Base-by-base conservation (phyloP, 1,140 invertebrate species). In the Ephestia elutella region DNA sequence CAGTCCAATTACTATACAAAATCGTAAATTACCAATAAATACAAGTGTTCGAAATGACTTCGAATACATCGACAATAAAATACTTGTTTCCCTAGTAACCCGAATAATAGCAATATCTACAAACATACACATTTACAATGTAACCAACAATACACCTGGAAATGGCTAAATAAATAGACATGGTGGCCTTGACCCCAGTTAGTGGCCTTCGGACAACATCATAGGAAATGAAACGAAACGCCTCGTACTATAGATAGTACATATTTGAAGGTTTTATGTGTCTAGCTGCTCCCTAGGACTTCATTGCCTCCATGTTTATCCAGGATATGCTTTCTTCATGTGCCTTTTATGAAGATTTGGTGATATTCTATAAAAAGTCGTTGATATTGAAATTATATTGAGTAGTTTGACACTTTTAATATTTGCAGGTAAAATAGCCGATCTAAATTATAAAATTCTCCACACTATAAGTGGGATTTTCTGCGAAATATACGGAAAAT, bases 121-220 rank as follows among this genome's bases (percentile, higher is more conserved):
- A 15, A 44, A 15, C 13, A 13, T 10, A 44, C 38, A 44, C 7
- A 44, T n/a, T 44, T 3, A 44, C 15, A 10, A 44, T 44, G 13
- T 44, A 44, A 44, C 38, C n/a, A 44, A 15, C 38, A 44, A 17
- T 44, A 44, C 15, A 15, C 38, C 13, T 44, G 38, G 38, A 15
- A 44, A 2, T 25, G 50, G 50, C 50, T n/a, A 53, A 53, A 53
- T n/a, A 53, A 53, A 53, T 50, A 50, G 49, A 20, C 20, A 9
- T 11, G 3, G 19, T 51, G 49, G 4, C 57, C 57, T 58, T 58
- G 57, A 51, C 57, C 57, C 25, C 54, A 18, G 18, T n/a, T 53
- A 25, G 13, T 19, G 54, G 35, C 54, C 54, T 56, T 48, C 32
- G 20, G 38, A 49, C 35, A 30, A 56, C 49, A 19, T 51, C 13